Base-by-base conservation (phyloP, 53 echinoderm and acorn worm species). In the Holothuria scabra region DNA sequence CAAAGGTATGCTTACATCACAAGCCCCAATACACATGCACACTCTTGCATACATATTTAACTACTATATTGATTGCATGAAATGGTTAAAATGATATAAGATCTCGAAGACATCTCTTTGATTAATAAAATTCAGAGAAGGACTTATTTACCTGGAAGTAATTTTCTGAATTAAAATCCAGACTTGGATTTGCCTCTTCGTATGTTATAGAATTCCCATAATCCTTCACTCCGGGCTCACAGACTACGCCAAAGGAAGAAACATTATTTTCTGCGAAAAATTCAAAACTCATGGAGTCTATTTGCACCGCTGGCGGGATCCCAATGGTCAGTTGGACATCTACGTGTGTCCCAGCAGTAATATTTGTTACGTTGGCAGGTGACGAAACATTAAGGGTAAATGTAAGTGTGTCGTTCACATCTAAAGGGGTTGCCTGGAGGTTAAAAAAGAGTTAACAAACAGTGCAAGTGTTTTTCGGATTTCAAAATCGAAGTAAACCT, bases 221-320 rank as follows among this genome's bases (percentile, higher is more conserved):
- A 14, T 56, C 52, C 58, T 31, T 56, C 38, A 81, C 65, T 21
- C 46, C 65, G 6, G 82, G 82, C 82, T 81, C 82, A 38, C 82
- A 81, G 62, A 81, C 82, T 64, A 81, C 65, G 25, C 62, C 82
- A 41, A 81, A 63, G 3, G 82, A 37, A 16, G 46, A 38, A 4
- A 29, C 48, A 31, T 81, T 44, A 13, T 61, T 81, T 29, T 81
- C 82, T 22, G 82, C 82, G 23, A 63, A 81, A 63, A 81, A 81
- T 38, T 81, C 82, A 41, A 81, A 63, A 13, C 24, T 63, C 63
- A 81, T 33, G 5, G 38, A 61, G 4, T 33, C 31, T 12, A 81
- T 64, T 44, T 62, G 65, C 33, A 64, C 65, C 21, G 24, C 62
- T 23, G 62, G 62, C 10, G 82, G 63, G 21, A 81, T 81, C 1